Conservation (phyloP, 2,888 invertebrate species). For the Cataglyphis albicans region DNA sequence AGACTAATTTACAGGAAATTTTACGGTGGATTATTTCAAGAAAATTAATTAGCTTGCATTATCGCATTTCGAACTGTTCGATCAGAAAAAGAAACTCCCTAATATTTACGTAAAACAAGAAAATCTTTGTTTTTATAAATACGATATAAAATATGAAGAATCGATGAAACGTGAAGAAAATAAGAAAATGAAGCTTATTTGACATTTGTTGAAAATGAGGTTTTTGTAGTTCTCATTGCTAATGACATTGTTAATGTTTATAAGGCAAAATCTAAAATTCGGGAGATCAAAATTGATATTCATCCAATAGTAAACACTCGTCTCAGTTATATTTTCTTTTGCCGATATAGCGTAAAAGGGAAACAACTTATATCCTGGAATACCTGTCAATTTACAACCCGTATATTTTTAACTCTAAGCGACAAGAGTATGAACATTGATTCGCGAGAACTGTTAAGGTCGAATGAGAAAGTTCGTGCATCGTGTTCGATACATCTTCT, state of each 20-base stretch:
- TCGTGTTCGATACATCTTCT: neutral
- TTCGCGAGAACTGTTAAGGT: constrained; percentile 44
- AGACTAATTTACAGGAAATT: neutral
- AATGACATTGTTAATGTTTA: neutral
- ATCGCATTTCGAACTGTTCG: neutral
- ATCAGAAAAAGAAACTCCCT: constrained; percentile 6
- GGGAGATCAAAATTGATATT: neutral
- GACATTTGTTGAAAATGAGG: neutral
- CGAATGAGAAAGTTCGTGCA: constrained; percentile 53
- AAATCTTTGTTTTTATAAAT: constrained; percentile 2
- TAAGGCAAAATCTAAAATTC: neutral
- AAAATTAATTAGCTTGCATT: neutral
- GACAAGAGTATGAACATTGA: constrained; percentile 51
- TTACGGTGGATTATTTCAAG: neutral
- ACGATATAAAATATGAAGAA: constrained; percentile 12
- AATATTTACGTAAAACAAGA: neutral
- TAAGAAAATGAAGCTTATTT: neutral
- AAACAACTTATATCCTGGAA: constrained; percentile 25
- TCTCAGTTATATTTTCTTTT: constrained; percentile 2
- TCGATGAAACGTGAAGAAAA: neutral
- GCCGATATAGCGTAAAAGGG: neutral
- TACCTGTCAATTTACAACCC: constrained; percentile 5
- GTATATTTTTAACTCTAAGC: constrained; percentile 27
- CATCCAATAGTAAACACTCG: neutral
- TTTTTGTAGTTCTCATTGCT: neutral